Base-by-base conservation (phyloP, 23 tunicate species). In the Styela plicata region DNA sequence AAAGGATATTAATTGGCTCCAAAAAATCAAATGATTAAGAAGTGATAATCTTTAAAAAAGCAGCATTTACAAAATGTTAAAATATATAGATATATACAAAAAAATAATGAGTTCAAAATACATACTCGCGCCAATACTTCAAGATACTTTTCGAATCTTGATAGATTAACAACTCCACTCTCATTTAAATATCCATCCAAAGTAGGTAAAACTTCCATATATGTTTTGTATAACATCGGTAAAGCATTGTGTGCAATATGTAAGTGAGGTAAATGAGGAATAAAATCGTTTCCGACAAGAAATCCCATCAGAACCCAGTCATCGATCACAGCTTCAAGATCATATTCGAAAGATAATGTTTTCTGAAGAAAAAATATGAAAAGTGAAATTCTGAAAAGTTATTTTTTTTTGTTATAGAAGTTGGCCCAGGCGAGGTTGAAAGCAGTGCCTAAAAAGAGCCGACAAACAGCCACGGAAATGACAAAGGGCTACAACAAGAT, bases 261-360 rank as follows among this genome's bases (percentile, higher is more conserved):
- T 24, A 96, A 69, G 83, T 96, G 76, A 0, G 99, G 99, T 2
- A 96, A 89, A 71, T 96, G 97, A 27, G 99, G 99, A 3, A 96
- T 88, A 73, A 96, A 96, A 63, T 96, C 99, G 63, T 96, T 96
- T 2, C 99, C 99, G 30, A 96, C 93, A 18, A 96, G 86, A 83
- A 91, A 96, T 1, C 99, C 99, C 97, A 96, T 91, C 81, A 96
- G 52, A 27, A 96, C 94, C 99, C 99, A 96, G 70, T 93, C 98
- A 65, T 93, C 98, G 0, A 93, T 93, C 44, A 93, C 76, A 22
- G 93, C 81, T 64, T 93, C 98, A 36, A 93, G 52, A 80, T 93
- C 83, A 74, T 74, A 93, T 25, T 86, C 75, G 53, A 93, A 93
- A 16, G 98, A 36, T 1, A 93, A 66, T 20, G 70, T 64, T 22